These are phyloP conservation scores for Eugnorisma glareosa DNA, from an alignment of 2,888 invertebrate species.

Conservation along the genomic window DNA sequence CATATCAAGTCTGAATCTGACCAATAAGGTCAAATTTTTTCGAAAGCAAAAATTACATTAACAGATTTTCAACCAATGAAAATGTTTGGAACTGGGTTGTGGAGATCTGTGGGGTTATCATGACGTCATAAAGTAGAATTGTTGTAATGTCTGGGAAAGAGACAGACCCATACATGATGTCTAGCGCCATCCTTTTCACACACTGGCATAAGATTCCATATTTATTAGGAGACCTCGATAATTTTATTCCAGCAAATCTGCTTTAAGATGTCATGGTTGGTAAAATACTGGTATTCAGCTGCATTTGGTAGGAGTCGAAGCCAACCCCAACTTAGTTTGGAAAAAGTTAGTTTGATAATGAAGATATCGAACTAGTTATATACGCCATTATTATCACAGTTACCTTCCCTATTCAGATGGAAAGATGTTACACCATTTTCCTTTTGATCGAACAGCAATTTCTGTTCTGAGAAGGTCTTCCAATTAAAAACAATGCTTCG, in stretches of 20 bases:
- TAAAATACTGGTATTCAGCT: not conserved
- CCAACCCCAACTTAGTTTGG: not conserved
- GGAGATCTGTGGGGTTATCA: no score
- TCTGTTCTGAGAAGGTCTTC: not conserved
- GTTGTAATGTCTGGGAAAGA: no score
- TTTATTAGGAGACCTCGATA: no score
- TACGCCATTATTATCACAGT: not conserved
- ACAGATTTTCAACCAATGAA: not conserved
- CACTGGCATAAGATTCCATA: no score
- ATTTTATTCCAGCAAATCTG: no score
- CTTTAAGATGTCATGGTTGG: no score
- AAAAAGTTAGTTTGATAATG: not conserved
- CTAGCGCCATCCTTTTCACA: no score
- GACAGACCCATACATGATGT: no score
- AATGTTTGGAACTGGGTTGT: no score
- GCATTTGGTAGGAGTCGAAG: not conserved
- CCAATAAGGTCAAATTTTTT: not conserved
- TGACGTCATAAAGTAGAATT: no score
- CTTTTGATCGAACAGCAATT: not conserved
- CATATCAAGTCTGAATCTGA: not conserved
- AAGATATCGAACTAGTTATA: not conserved
- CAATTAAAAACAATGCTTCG: slow-evolving; percentile 21
- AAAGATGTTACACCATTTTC: not conserved
- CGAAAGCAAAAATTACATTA: not conserved
- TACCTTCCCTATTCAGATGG: not conserved